phyloP scores from a whole-genome alignment of 2,113 vertebrate genomes.

The Scalopus aquaticus region DNA sequence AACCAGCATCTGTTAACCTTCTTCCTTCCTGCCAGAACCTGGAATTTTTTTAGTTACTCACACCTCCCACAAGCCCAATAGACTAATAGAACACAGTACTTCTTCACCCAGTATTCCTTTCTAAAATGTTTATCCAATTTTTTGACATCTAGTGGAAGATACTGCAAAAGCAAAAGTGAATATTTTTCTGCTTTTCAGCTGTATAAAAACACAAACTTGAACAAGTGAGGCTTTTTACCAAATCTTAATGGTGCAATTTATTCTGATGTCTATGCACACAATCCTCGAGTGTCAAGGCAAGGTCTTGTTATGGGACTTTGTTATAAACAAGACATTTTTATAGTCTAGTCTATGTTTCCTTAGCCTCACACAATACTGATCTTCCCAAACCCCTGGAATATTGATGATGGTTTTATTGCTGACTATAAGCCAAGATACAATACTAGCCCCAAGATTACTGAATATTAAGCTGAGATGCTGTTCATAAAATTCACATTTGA shows the following conservation, averaged over 20 bases:
- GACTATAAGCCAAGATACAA: not conserved
- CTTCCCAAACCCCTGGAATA: not conserved
- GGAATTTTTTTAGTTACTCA: not conserved
- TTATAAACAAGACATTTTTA: not conserved
- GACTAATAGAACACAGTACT: not conserved
- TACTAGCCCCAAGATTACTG: not conserved
- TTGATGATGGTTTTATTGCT: not conserved
- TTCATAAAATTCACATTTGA: not conserved
- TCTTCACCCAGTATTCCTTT: not conserved
- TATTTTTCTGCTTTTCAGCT: not conserved
- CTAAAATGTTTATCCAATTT: not conserved
- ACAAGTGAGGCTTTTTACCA: slow-evolving; percentile 16
- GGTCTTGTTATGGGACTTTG: not conserved
- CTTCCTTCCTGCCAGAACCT: slow-evolving; percentile 24
- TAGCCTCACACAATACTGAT: not conserved
- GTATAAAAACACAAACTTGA: not conserved
- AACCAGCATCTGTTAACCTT: slow-evolving; percentile 48
- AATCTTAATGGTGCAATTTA: not conserved
- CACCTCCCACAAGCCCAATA: not conserved
- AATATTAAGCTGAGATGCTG: not conserved
- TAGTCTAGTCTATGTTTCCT: not conserved
- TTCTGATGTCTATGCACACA: not conserved
- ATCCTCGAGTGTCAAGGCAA: not conserved
- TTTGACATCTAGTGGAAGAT: not conserved
- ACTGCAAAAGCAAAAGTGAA: not conserved